Evolutionary conservation across 2,113 vertebrate species (phyloP), one percentile per base, ranked within the genome.

Genomic region (Gila orcuttii): DNA sequence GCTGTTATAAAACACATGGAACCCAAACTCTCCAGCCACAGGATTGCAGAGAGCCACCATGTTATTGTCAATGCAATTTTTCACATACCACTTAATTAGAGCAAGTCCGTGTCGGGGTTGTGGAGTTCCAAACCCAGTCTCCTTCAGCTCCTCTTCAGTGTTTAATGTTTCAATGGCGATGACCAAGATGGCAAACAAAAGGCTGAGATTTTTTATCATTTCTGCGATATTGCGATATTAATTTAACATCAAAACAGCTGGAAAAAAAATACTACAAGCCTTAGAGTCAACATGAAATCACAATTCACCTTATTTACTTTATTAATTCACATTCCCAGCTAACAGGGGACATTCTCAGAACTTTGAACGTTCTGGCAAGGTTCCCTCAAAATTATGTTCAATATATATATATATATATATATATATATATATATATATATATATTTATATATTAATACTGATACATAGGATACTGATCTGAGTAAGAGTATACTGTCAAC

Each of bases 41-140:
- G 93, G 93, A 73, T 92, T 23, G 10, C 93, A 95, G 52, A 92
- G 88, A 8, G 93, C 89, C 87, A 47, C 7, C 93, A 92, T 93
- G 89, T 94, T 94, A 87, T 94, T 94, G 88, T 93, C 92, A 64
- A 93, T 66, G 79, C 94, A 95, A 3, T 39, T 88, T 52, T 79
- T 42, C n/a, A 90, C 86, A 4, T 93, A 95, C 93, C 93, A 95
- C 55, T 28, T 11, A 4, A 95, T 90, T 75, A 95, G 64, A 42
- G 66, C 84, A 4, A 91, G 89, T 13, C 93, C 94, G 1, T 95
- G 92, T 68, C 91, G 92, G 31, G 93, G 93, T 0, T 92, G 93
- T 0, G 93, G 93, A 11, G 9, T 87, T 25, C 93, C 94, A 36
- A 93, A 95, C 0, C 90, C 88, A 0, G 93, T 92, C 12, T 90